phyloP scores from a whole-genome alignment of 2,797 vertebrate species.

The Eulemur mongoz region DNA sequence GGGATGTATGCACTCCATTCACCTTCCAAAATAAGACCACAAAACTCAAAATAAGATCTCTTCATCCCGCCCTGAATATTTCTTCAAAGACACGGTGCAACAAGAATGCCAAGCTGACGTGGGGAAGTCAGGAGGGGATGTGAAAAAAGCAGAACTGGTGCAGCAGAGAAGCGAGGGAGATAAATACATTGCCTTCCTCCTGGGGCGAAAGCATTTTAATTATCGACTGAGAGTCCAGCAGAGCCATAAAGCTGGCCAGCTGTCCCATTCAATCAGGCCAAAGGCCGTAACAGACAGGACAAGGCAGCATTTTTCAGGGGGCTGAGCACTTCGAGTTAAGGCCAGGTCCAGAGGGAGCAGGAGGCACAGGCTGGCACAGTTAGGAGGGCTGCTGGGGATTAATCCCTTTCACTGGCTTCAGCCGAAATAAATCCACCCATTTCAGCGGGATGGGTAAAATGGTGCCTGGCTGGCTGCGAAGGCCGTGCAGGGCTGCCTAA shows the following conservation, averaged over 20 bases:
- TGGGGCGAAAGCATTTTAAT: constrained; percentile 74
- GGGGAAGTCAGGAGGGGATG: neutral
- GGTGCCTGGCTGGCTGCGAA: neutral
- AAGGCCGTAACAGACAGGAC: constrained; percentile 71
- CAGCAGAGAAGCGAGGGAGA: neutral
- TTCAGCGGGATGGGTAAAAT: neutral
- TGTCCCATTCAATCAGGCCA: constrained; percentile 78
- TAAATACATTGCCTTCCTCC: constrained; percentile 21
- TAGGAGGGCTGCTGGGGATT: neutral
- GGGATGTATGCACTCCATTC: neutral
- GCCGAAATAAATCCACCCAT: neutral
- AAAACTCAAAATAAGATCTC: constrained; percentile 50
- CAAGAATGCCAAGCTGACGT: neutral
- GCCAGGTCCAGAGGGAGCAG: neutral
- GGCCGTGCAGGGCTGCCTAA: neutral
- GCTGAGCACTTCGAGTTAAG: constrained; percentile 15
- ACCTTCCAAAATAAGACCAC: constrained; percentile 15
- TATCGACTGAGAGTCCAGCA: constrained; percentile 67
- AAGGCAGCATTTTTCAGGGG: constrained; percentile 69
- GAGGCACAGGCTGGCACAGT: neutral
- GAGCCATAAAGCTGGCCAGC: constrained; percentile 74
- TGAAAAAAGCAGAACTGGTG: neutral
- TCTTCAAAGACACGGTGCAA: neutral
- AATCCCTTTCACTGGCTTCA: neutral
- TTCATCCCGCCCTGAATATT: constrained; percentile 22